Conservation (phyloP, 2,888 invertebrate species). For the Fragum sueziense region DNA sequence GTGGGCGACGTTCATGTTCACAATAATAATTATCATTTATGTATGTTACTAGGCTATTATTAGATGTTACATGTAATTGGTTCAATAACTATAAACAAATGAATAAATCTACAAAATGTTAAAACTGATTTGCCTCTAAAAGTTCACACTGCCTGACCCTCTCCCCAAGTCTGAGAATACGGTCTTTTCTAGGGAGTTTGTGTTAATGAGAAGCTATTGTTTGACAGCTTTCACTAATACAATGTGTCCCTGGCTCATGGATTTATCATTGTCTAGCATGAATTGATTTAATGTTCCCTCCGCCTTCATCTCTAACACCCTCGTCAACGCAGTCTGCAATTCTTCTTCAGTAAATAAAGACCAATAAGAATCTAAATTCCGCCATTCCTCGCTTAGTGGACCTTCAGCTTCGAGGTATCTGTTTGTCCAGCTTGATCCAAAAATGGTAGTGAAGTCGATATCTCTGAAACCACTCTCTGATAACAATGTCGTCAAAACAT, state of each 20-base stretch:
- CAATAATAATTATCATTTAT: no score
- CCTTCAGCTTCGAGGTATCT: conserved; percentile 11
- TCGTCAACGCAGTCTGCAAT: not conserved
- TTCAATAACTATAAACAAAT: no score
- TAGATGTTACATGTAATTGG: no score
- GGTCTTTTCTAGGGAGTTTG: no score
- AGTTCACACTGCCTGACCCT: no score
- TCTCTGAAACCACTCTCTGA: not conserved
- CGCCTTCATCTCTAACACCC: conserved; percentile 12
- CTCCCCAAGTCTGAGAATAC: no score
- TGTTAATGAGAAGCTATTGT: not conserved
- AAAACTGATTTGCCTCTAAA: no score
- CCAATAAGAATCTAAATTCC: conserved; percentile 19
- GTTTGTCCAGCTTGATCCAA: not conserved
- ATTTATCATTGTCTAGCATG: conserved; percentile 22
- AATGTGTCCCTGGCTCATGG: not conserved
- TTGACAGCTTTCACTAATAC: conserved; percentile 7
- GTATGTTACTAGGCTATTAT: no score
- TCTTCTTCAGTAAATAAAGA: conserved; percentile 5
- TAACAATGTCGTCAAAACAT: not conserved
- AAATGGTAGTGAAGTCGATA: not conserved
- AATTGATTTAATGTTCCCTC: conserved; percentile 15
- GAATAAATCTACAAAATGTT: no score
- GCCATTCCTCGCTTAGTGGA: conserved; percentile 10
- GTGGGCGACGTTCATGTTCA: no score